These are phyloP conservation scores for Urosaurus nigricauda DNA, from an alignment of 2,797 vertebrate genomes.

Conservation along the genomic window DNA sequence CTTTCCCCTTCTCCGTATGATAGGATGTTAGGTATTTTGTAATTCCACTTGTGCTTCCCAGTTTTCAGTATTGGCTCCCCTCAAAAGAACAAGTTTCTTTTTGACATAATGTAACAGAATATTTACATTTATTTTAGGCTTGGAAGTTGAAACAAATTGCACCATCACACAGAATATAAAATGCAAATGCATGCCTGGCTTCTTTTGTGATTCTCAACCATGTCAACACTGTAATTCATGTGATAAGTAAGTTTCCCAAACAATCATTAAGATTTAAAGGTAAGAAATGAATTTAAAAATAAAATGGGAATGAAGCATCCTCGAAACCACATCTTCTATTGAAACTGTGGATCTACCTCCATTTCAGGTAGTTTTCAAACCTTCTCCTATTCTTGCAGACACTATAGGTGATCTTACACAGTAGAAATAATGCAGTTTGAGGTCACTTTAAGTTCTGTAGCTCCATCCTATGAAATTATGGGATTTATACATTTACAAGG, in stretches of 20 bases:
- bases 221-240: slow-evolving; percentile 54
- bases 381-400: neutral
- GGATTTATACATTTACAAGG: too few relatives aligned
- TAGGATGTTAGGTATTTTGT: neutral
- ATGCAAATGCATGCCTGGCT: slow-evolving; percentile 60
- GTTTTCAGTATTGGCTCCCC: neutral
- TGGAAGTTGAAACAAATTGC: slow-evolving; percentile 51
- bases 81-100: slow-evolving; percentile 4
- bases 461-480: too few relatives aligned
- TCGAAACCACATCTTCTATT: neutral
- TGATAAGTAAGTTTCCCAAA: slow-evolving; percentile 55
- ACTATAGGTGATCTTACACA: too few relatives aligned
- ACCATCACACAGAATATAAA: slow-evolving; percentile 3
- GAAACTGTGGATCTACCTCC: neutral
- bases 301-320: neutral
- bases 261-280: neutral
- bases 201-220: slow-evolving; percentile 40
- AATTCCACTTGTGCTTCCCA: neutral
- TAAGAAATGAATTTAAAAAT: neutral
- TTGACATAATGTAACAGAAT: slow-evolving; percentile 33
- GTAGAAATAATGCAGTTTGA: too few relatives aligned
- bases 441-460: too few relatives aligned
- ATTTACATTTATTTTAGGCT: slow-evolving; percentile 63
- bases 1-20: neutral
- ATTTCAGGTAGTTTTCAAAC: neutral